Evolutionary conservation across 1,140 invertebrate species (phyloP), one percentile per base, ranked within the genome.

Genomic region (Dendrolimus kikuchii): DNA sequence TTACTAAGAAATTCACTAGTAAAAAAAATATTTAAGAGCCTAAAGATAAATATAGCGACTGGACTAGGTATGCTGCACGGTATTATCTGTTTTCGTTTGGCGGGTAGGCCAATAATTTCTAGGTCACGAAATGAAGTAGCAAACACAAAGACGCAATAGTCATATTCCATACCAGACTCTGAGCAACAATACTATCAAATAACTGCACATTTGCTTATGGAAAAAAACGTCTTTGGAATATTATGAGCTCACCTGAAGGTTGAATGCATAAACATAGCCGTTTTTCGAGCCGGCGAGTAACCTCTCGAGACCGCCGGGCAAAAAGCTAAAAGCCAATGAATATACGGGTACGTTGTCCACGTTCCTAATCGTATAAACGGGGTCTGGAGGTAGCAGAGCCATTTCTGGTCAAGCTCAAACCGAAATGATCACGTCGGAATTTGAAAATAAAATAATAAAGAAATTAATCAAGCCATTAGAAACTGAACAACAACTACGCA

Each of bases 231-330:
- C 56, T 64, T 66, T 66, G 51, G 57, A 72, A 76, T 69, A 74
- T 53, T 66, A 44, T 71, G 62, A 73, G 66, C 75, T 81, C 87
- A 93, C 92, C 86, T 92, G 90, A 74, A 93, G 87, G 81, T 93
- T 91, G 91, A 92, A 93, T 72, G 92, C 89, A 82, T 92, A 91
- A 64, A 93, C 89, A 70, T 84, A 90, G 57, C 92, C 92, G 71
- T 89, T 90, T 73, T 92, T 88, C 39, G 91, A 90, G 50, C 91
- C 92, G 62, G 91, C 92, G 69, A 92, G 88, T 66, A 93, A 85
- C 74, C 90, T 89, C 75, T 92, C 90, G 52, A 89, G 81, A 39
- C 86, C 86, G 57, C 84, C 85, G 51, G 79, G 78, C 55, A 88
- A 77, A 69, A 88, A 89, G 71, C 90, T 88, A 65, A 93, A 93